These are phyloP conservation scores for Ptilodon capucinus DNA, from an alignment of 2,888 invertebrate genomes.

Conservation along the genomic window DNA sequence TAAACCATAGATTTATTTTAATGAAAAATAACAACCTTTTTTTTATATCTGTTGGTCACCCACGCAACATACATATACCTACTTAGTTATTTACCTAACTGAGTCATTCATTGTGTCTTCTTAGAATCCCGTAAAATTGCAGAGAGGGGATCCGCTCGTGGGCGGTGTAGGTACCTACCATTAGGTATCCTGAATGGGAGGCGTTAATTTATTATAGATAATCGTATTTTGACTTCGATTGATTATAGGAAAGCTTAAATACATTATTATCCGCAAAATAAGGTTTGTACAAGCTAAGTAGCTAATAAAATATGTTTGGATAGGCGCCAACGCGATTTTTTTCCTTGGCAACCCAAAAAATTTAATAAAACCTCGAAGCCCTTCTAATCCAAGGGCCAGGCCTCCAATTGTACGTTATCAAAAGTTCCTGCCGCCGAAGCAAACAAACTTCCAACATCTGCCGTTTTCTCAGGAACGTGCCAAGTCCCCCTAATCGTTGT, in stretches of 20 bases:
- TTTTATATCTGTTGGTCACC: slow-evolving; percentile 1
- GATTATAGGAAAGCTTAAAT: no score
- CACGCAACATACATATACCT: slow-evolving; percentile 16
- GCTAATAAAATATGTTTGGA: no score
- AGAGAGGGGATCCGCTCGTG: slow-evolving; percentile 65
- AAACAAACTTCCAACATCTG: slow-evolving; percentile 76
- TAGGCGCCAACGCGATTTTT: no score
- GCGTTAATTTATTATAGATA: slow-evolving; percentile 70
- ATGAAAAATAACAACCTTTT: background rate
- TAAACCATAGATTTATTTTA: no score
- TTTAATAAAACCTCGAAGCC: slow-evolving; percentile 42
- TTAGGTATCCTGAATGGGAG: slow-evolving; percentile 68
- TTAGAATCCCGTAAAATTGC: slow-evolving; percentile 59
- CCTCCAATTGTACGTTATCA: slow-evolving; percentile 51
- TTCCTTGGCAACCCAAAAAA: no score
- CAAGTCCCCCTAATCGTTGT: slow-evolving; percentile 61
- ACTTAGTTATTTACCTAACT: slow-evolving; percentile 43
- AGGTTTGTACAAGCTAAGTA: no score
- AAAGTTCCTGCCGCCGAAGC: slow-evolving; percentile 58
- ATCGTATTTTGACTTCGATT: slow-evolving; percentile 43
- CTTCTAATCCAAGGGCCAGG: slow-evolving; percentile 39
- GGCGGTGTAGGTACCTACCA: slow-evolving; percentile 59
- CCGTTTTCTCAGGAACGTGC: slow-evolving; percentile 79
- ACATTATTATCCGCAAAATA: no score
- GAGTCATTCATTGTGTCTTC: no score